Conservation (phyloP, 2,113 vertebrate species). For the Ophiodon elongatus region DNA sequence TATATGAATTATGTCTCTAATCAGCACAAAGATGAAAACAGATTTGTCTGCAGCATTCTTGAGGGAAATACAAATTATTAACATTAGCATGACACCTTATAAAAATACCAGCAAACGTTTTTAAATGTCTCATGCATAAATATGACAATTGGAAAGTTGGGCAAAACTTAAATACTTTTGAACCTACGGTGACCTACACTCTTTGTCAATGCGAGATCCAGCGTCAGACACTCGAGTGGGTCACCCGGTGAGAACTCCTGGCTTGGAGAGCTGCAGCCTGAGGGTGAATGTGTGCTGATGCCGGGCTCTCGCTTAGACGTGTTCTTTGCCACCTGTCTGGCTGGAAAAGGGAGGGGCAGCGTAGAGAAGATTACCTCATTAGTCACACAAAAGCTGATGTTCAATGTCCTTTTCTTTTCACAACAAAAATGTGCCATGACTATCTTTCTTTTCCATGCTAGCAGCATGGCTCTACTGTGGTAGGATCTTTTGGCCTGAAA, state of each 20-base stretch:
- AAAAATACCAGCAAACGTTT: background rate
- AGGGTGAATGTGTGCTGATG: conserved; percentile 88
- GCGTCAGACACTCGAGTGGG: conserved; percentile 83
- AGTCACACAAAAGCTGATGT: conserved; percentile 19
- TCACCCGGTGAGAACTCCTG: conserved; percentile 90
- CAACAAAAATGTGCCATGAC: background rate
- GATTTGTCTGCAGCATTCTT: background rate
- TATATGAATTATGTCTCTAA: background rate
- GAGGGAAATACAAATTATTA: background rate
- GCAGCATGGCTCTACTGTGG: background rate
- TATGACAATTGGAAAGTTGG: background rate
- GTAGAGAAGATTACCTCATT: conserved; percentile 31
- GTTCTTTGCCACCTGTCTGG: conserved; percentile 94
- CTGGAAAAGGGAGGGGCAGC: conserved; percentile 81
- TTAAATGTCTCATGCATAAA: background rate
- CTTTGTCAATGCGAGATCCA: conserved; percentile 82
- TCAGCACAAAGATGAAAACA: background rate
- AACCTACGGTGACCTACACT: conserved; percentile 67
- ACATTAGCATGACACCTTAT: background rate
- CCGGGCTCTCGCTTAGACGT: conserved; percentile 88
- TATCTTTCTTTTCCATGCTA: background rate
- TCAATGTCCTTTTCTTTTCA: background rate
- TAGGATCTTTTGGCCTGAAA: too few species aligned
- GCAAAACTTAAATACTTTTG: background rate
- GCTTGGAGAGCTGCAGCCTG: conserved; percentile 89